A percentile compares a stretch with the other conserved stretches of the same genome.
Evolutionary conservation across 2,113 vertebrate species (phyloP).

Genomic region (Cheilinus undulatus): DNA sequence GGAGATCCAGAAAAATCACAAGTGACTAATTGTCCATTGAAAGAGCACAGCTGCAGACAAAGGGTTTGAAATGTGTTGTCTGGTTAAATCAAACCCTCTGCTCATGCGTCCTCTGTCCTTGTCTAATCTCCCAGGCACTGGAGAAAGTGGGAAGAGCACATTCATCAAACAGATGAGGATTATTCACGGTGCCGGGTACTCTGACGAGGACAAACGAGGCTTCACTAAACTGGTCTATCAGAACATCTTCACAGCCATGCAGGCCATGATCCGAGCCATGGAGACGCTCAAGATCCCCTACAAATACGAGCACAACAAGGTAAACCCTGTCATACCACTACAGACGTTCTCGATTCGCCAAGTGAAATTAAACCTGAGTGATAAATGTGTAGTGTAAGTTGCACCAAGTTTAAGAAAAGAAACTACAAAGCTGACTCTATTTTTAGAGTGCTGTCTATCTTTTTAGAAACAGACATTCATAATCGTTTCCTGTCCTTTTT

Average conservation of each 20-base stretch:
- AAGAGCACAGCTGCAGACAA: not conserved
- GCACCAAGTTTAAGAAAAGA: constrained; percentile 1
- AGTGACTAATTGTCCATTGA: not conserved
- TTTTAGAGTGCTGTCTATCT: constrained; percentile 72
- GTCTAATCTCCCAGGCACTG: constrained; percentile 77
- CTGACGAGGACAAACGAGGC: constrained; percentile 95
- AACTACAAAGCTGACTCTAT: constrained; percentile 25
- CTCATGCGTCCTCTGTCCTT: not conserved
- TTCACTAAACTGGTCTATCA: constrained; percentile 98
- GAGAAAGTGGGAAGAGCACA: constrained; percentile 85
- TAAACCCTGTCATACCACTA: constrained; percentile 64
- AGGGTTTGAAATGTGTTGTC: constrained; percentile 1
- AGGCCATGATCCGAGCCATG: constrained; percentile 95
- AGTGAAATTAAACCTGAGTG: not conserved
- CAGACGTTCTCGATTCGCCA: not conserved
- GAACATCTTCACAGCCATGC: constrained; percentile 98
- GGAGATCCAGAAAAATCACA: not conserved
- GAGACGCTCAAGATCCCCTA: constrained; percentile 97
- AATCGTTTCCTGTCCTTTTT: constrained; percentile 74
- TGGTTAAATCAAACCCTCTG: constrained; percentile 13
- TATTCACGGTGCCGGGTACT: constrained; percentile 92
- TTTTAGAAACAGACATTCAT: constrained; percentile 65
- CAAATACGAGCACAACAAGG: constrained; percentile 96
- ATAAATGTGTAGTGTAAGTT: constrained; percentile 1
- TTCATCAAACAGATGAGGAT: constrained; percentile 88